These are phyloP conservation scores for Shargacucullia verbasci DNA, from an alignment of 2,888 invertebrate species.

Conservation along the genomic window DNA sequence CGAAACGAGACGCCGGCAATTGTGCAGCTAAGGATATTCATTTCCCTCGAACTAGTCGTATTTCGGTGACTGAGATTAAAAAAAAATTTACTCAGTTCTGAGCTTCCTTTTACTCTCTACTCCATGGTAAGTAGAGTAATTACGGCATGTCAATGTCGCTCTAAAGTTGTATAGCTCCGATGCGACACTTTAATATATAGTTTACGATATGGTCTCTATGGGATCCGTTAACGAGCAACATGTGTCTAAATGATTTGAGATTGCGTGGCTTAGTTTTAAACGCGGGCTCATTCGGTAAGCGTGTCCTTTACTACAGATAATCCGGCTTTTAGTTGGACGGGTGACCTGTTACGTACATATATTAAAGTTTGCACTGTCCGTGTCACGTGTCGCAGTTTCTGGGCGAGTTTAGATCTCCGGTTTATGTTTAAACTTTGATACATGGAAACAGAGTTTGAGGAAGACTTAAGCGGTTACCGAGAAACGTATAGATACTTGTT, in stretches of 20 bases:
- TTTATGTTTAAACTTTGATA: conserved; percentile 50
- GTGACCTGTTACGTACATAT: conserved; percentile 53
- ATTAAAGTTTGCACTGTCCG: conserved; percentile 44
- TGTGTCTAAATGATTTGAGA: conserved; percentile 48
- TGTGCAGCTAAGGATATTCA: too few relatives aligned
- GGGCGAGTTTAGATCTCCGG: conserved; percentile 39
- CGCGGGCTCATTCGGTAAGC: conserved; percentile 37
- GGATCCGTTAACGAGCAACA: conserved; percentile 38
- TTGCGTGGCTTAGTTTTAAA: conserved; percentile 51
- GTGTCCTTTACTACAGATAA: conserved; percentile 49
- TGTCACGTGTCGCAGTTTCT: conserved; percentile 32
- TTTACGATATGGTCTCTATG: conserved; percentile 25
- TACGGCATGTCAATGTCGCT: conserved; percentile 33
- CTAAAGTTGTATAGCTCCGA: conserved; percentile 15
- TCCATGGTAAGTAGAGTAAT: conserved; percentile 27
- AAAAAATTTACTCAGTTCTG: too few relatives aligned
- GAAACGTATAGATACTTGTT: conserved; percentile 12
- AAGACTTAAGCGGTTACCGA: conserved; percentile 25
- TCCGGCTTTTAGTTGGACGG: conserved; percentile 52
- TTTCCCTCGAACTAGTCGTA: neutral
- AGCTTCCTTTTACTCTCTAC: conserved; percentile 9
- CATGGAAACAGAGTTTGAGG: conserved; percentile 36
- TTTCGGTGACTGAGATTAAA: neutral
- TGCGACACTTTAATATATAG: conserved; percentile 38
- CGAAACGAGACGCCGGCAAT: too few relatives aligned